Conservation (phyloP, 1,140 invertebrate species). For the Zaprionus kolodkinae region DNA sequence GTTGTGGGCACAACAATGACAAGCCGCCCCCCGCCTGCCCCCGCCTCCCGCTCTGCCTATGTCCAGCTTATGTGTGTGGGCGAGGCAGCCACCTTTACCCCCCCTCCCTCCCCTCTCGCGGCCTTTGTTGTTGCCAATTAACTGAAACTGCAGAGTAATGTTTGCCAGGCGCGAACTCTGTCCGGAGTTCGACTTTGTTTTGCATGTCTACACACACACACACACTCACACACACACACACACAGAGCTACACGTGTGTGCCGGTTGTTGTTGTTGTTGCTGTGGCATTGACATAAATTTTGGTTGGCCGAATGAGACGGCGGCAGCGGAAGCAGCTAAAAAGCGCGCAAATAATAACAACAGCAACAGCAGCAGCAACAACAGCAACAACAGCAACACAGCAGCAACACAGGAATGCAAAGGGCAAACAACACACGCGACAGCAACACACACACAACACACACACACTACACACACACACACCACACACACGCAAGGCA, state of each 20-base stretch:
- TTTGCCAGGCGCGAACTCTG: slow-evolving; percentile 51
- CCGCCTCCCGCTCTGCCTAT: neutral
- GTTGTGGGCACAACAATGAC: slow-evolving; percentile 14
- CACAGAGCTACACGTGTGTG: slow-evolving; percentile 9
- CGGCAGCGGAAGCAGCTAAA: slow-evolving; percentile 43
- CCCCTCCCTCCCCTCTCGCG: neutral
- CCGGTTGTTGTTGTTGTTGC: slow-evolving; percentile 58
- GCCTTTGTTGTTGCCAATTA: slow-evolving; percentile 71
- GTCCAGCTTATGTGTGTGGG: slow-evolving; percentile 10
- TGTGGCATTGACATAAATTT: slow-evolving; percentile 78
- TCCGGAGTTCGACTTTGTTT: slow-evolving; percentile 39
- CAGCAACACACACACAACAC: slow-evolving; percentile 23
- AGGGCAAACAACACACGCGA: slow-evolving; percentile 46
- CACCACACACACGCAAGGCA: slow-evolving; percentile 71
- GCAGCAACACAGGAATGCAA: slow-evolving; percentile 25
- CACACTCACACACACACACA: slow-evolving; percentile 9
- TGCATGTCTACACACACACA: slow-evolving; percentile 37
- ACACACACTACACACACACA: slow-evolving; percentile 46
- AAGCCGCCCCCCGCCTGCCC: neutral
- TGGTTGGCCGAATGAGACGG: slow-evolving; percentile 55
- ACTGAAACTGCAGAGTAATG: slow-evolving; percentile 81
- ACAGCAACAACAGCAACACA: slow-evolving; percentile 26
- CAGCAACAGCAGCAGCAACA: slow-evolving; percentile 16
- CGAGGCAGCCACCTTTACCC: neutral
- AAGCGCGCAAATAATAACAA: slow-evolving; percentile 39